Evolutionary conservation across 1,140 invertebrate genomes (phyloP).

Genomic region (Tetramorium parvispinum): DNA sequence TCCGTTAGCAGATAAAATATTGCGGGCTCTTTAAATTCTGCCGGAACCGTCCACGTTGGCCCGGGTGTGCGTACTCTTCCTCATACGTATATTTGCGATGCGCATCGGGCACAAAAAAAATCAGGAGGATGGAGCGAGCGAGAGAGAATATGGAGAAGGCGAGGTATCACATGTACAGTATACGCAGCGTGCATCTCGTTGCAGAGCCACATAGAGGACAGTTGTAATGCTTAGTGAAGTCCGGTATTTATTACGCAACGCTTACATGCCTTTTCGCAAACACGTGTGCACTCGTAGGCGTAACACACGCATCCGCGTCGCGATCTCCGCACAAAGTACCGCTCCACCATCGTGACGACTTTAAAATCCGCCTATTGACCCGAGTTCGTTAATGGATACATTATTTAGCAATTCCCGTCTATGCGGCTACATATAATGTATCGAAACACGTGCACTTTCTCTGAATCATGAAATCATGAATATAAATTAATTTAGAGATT

Average conservation of each 20-base stretch:
- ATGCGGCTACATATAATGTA: neutral
- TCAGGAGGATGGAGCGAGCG: neutral
- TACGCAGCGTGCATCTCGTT: conserved; percentile 11
- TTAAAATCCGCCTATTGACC: conserved; percentile 35
- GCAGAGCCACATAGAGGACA: conserved; percentile 47
- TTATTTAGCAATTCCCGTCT: conserved; percentile 9
- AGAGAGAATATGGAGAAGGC: neutral
- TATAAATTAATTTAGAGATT: neutral
- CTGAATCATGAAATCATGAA: neutral
- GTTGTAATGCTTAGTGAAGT: conserved; percentile 44
- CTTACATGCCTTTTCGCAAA: conserved; percentile 34
- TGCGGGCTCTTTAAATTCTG: conserved; percentile 46
- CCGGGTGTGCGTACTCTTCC: neutral
- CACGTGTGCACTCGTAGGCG: conserved; percentile 58
- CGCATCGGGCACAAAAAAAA: neutral
- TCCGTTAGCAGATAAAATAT: conserved; percentile 69
- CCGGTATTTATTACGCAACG: conserved; percentile 70
- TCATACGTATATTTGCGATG: conserved; percentile 9
- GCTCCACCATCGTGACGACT: conserved; percentile 24
- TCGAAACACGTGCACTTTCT: neutral
- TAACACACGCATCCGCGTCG: conserved; percentile 39
- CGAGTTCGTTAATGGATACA: conserved; percentile 35
- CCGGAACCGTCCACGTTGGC: conserved; percentile 14
- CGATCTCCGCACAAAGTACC: neutral
- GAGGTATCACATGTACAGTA: conserved; percentile 13